A percentile compares a stretch with the other conserved stretches of the same genome.
Conservation (phyloP, 2,113 vertebrate species). For the Cochlearius cochlearius region DNA sequence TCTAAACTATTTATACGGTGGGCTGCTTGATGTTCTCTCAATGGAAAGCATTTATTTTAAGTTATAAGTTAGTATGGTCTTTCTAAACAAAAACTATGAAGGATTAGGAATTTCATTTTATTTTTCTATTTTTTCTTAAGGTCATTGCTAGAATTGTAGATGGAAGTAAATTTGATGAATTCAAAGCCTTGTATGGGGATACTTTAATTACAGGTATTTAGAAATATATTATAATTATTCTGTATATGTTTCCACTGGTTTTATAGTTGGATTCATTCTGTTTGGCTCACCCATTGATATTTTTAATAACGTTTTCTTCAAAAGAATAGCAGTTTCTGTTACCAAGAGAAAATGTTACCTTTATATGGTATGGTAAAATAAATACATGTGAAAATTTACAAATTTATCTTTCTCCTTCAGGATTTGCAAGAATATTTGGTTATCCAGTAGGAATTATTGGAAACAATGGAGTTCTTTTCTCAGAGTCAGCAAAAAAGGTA, state of each 20-base stretch:
- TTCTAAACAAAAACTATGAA: neutral
- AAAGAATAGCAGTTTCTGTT: neutral
- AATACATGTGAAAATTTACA: neutral
- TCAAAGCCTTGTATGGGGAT: conserved; percentile 97
- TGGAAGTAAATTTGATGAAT: conserved; percentile 96
- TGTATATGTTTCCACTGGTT: neutral
- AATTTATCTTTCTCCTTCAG: conserved; percentile 62
- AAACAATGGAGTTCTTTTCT: conserved; percentile 98
- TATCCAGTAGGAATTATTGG: conserved; percentile 96
- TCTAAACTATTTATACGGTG: neutral
- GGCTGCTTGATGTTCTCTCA: neutral
- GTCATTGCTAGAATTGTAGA: conserved; percentile 96
- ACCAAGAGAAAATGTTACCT: neutral
- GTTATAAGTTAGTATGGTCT: neutral
- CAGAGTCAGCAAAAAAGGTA: conserved; percentile 97
- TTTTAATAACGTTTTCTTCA: neutral
- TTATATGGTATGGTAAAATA: neutral
- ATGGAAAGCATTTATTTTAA: neutral
- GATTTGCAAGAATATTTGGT: conserved; percentile 95
- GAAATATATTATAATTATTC: neutral
- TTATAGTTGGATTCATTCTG: neutral
- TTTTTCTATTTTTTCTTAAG: conserved; percentile 72
- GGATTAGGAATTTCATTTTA: neutral
- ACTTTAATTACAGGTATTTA: conserved; percentile 92
- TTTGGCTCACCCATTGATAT: neutral